Evolutionary conservation across 2,797 vertebrate genomes (phyloP).

Genomic region (Poeciliopsis gracilis): DNA sequence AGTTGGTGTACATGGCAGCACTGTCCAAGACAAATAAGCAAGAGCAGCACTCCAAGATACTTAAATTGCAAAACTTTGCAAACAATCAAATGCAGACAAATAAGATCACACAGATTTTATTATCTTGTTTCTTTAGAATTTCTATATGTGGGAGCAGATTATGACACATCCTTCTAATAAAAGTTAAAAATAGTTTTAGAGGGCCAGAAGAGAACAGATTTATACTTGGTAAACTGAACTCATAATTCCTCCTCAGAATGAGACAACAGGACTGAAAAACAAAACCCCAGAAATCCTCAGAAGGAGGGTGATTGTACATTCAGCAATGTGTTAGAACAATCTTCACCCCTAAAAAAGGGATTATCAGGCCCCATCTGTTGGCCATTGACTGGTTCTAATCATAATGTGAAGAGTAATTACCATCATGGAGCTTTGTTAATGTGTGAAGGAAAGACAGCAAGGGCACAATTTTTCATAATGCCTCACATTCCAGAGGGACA

Average conservation of each 20-base stretch:
- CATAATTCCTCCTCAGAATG: conserved; percentile 29
- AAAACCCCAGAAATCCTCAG: conserved; percentile 25
- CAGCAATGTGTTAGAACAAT: conserved; percentile 67
- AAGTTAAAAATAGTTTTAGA: conserved; percentile 18
- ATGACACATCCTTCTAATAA: conserved; percentile 24
- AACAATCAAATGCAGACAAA: conserved; percentile 62
- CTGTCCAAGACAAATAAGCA: conserved; percentile 69
- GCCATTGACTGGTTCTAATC: conserved; percentile 75
- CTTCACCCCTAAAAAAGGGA: conserved; percentile 62
- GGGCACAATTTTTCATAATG: conserved; percentile 48
- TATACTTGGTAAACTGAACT: conserved; percentile 16
- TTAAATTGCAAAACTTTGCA: conserved; percentile 52
- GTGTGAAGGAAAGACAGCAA: conserved; percentile 77
- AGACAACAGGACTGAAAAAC: conserved; percentile 34
- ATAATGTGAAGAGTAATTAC: conserved; percentile 72
- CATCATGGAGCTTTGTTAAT: conserved; percentile 73
- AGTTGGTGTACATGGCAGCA: conserved; percentile 51
- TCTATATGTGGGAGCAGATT: conserved; percentile 20
- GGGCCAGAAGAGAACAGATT: not conserved
- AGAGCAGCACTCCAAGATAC: conserved; percentile 44
- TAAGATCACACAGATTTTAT: conserved; percentile 50
- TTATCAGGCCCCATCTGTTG: conserved; percentile 79
- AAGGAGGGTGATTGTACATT: conserved; percentile 69
- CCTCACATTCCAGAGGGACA: conserved; percentile 67
- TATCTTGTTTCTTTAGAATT: conserved; percentile 32